Conservation (phyloP, 1,140 invertebrate species). For the Rhyacophila brunnea region DNA sequence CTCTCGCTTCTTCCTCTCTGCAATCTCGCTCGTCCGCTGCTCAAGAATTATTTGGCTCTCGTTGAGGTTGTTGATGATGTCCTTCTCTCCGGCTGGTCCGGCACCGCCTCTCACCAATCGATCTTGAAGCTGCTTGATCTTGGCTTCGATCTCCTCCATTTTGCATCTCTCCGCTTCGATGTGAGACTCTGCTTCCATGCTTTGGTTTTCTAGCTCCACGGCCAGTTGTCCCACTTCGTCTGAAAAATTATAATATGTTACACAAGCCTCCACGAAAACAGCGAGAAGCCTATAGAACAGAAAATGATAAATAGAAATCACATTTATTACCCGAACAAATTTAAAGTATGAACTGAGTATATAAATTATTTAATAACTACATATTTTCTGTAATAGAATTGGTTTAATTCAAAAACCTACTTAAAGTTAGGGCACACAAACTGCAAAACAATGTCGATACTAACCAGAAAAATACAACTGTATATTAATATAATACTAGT, state of each 20-base stretch:
- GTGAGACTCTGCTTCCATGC: slow-evolving; percentile 55
- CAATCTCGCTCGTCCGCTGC: slow-evolving; percentile 74
- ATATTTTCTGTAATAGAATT: too few species aligned
- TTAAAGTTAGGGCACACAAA: too few species aligned
- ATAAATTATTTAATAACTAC: slow-evolving; percentile 2
- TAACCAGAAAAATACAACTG: too few species aligned
- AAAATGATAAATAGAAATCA: neutral
- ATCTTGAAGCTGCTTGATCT: slow-evolving; percentile 72
- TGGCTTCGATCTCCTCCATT: slow-evolving; percentile 51
- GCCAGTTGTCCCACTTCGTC: slow-evolving; percentile 41
- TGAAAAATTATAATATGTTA: too few species aligned
- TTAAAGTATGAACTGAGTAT: neutral
- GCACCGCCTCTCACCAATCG: slow-evolving; percentile 77
- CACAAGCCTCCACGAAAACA: too few species aligned
- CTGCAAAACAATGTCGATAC: too few species aligned
- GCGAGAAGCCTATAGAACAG: neutral
- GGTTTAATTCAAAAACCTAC: too few species aligned
- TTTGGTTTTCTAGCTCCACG: slow-evolving; percentile 50
- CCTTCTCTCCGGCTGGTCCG: slow-evolving; percentile 62
- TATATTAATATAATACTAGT: too few species aligned
- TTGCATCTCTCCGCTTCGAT: slow-evolving; percentile 59
- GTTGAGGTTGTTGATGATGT: slow-evolving; percentile 88
- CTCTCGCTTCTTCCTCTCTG: slow-evolving; percentile 71
- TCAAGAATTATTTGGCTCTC: slow-evolving; percentile 84
- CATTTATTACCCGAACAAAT: neutral